A percentile compares a stretch with the other conserved stretches of the same genome.
These are phyloP conservation scores for Diceros bicornis DNA, from an alignment of 2,797 vertebrate species.

Conservation along the genomic window DNA sequence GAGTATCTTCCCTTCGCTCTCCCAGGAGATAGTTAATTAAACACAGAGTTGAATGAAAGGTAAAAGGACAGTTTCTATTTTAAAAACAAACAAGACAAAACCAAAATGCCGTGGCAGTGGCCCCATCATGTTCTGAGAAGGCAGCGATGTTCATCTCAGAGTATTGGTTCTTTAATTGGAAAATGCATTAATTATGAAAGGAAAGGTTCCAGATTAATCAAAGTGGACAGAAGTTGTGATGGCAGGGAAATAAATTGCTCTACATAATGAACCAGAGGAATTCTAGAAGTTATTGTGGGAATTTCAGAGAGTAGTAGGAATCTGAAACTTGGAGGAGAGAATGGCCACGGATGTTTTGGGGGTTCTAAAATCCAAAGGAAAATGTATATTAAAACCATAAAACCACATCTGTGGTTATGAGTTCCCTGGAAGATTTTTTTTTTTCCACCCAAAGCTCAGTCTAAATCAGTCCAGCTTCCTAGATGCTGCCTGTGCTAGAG, in stretches of 20 bases:
- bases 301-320: background rate
- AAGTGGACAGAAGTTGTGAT: background rate
- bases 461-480: background rate
- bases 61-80: background rate
- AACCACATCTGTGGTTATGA: background rate
- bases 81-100: background rate
- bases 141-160: background rate
- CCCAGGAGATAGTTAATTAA: conserved; percentile 11
- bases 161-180: background rate
- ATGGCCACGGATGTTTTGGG: background rate
- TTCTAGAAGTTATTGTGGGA: background rate
- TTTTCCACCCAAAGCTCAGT: background rate
- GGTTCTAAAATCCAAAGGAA: background rate
- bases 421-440: background rate
- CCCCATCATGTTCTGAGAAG: background rate
- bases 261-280: background rate
- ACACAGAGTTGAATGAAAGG: background rate
- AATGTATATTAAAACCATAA: background rate
- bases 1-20: background rate
- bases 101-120: background rate
- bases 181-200: background rate
- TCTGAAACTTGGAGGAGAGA: background rate
- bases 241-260: background rate
- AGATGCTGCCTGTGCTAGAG: background rate
- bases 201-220: background rate